phyloP scores from a whole-genome alignment of 1,140 invertebrate genomes.

The Apis dorsata region DNA sequence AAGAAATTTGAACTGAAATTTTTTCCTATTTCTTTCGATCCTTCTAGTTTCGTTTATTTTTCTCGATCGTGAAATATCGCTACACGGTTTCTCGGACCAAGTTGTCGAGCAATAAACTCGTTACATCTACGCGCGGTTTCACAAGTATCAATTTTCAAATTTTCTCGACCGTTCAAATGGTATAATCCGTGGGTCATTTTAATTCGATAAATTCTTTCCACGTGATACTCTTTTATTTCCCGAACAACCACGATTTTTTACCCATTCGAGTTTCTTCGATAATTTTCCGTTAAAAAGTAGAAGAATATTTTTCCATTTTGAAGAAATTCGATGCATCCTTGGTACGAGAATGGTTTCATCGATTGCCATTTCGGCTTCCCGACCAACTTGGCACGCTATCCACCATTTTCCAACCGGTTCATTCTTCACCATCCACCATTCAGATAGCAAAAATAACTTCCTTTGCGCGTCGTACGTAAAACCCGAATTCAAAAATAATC shows the following conservation, averaged over 20 bases:
- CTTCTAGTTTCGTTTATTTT: neutral
- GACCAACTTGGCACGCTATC: neutral
- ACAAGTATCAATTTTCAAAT: neutral
- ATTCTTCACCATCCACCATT: neutral
- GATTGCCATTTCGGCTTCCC: neutral
- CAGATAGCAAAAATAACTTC: neutral
- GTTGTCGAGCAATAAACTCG: conserved; percentile 18
- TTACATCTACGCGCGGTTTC: neutral
- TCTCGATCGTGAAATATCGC: neutral
- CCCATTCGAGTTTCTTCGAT: too few relatives aligned
- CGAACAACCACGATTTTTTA: too few relatives aligned
- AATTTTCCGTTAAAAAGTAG: neutral
- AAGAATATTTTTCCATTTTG: neutral
- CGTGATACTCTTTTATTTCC: too few relatives aligned
- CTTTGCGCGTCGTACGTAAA: neutral
- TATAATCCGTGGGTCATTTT: neutral
- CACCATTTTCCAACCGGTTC: neutral
- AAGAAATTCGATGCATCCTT: neutral
- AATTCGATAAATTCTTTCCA: neutral
- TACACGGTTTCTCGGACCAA: conserved; percentile 13
- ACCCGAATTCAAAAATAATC: neutral
- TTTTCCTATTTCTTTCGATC: too few relatives aligned
- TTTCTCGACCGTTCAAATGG: neutral
- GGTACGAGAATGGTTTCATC: neutral
- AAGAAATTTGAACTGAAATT: too few relatives aligned